Evolutionary conservation across 2,888 invertebrate genomes (phyloP), one percentile per base, ranked within the genome.

Genomic region (Cerastis leucographa): DNA sequence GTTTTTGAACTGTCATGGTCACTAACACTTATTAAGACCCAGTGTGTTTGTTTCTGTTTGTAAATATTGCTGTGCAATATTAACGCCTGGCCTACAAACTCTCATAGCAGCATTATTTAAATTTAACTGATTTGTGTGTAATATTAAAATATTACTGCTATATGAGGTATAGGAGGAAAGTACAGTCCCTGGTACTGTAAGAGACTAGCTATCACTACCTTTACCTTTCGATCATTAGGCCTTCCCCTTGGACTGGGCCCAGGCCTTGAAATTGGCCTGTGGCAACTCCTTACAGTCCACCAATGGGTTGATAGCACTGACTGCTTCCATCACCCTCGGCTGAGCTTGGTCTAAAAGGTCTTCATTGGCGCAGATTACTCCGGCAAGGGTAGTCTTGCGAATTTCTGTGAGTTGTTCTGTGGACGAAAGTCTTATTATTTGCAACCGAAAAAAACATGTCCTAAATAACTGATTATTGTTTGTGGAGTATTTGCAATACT

Each of bases 401-500:
- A 99, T 97, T 94, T 99, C 98, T 0, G 96, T 94, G 25, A 99
- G 95, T 97, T 99, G 99, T 61, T 97, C 98, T 97, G 94, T 40
- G 46, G n/a, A 12, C 61, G 12, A 70, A 17, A 51, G 29, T 54
- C 4, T 7, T 22, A 22, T 19, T 17, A 11, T 14, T 51, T 29
- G 56, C 5, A 29, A 59, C 17, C 17, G 29, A 29, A 1, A 59
- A 29, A 0, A 59, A 9, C 9, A 9, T 29, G 29, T 59, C 0
- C 8, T 59, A 59, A 59, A 19, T 4, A 9, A 35, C 29, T 59
- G 59, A 59, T 29, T 9, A 59, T 19, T 19, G 19, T 29, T 19
- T 29, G 9, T 19, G 19, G 29, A 35, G 29, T 19, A 4, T 6
- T 29, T 65, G 25, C 19, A 25, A 3, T 11, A n/a, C 17, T 11